Base-by-base conservation (phyloP, 2,888 invertebrate genomes). In the Caenorhabditis sp. region DNA sequence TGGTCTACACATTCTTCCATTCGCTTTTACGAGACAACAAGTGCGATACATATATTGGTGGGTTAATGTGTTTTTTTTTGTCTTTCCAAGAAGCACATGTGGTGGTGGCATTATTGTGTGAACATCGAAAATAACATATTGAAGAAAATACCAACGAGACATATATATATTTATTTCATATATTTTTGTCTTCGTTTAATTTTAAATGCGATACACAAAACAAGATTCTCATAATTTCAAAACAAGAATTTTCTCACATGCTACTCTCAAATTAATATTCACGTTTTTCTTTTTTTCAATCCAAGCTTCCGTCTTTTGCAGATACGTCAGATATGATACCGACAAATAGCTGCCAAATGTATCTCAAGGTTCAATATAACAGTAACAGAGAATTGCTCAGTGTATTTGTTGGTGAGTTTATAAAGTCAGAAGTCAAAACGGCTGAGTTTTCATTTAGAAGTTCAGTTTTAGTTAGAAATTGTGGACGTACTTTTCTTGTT, bases 1-100 rank as follows among this genome's bases (percentile, higher is more conserved):
- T 99, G 64, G 95, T 99, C 0, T 97, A 97, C 89, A 99, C 97
- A 0, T 99, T 99, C 91, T 97, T 97, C 90, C 99, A 99, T 62
- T 72, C 70, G 1, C 63, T 82, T 21, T 62, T 80, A 0, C 63
- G 82, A 8, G 82, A 82, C 61, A 82, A 77, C 62, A 78, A 72
- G 38, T 70, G 70, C 50, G 77, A 78, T n/a, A 67, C 61, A 1
- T 74, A 75, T 52, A 52, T 63, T 27, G 63, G 75, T 75, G 21
- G 43, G 65, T 36, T 31, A 20, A 21, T 52, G 4, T 12, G 20
- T 21, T 52, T 21, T 23, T 52, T 7, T 20, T 23, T 12, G 52
- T 17, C 23, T 7, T 21, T 23, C 21, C 7, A 7, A 12, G 23
- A 20, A 23, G 21, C 4, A 52, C 23, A 23, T 23, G 21, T 52